phyloP scores from a whole-genome alignment of 2,797 vertebrate genomes.

The Bovichtus diacanthus region DNA sequence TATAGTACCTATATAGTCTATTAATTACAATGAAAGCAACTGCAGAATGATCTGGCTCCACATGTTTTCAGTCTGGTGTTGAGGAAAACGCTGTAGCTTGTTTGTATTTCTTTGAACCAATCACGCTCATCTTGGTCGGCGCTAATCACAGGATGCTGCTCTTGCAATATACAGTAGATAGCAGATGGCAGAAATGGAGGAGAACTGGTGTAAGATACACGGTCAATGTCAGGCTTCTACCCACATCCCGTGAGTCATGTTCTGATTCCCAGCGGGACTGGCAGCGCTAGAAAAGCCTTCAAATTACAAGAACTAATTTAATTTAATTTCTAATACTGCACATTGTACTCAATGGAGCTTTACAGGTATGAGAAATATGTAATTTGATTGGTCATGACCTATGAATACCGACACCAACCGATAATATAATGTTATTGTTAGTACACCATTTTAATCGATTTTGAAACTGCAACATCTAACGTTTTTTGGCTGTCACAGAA shows the following conservation, averaged over 20 bases:
- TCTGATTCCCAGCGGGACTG: constrained; percentile 1
- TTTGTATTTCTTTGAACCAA: too few relatives aligned
- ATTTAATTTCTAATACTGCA: neutral
- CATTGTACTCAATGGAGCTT: neutral
- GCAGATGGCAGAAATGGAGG: too few relatives aligned
- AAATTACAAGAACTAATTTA: neutral
- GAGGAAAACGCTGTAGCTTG: too few relatives aligned
- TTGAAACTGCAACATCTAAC: neutral
- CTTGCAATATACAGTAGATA: too few relatives aligned
- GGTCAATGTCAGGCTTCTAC: too few relatives aligned
- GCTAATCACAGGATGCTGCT: too few relatives aligned
- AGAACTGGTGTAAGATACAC: too few relatives aligned
- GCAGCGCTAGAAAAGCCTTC: neutral
- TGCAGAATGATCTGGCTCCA: too few relatives aligned
- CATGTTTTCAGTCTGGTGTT: too few relatives aligned
- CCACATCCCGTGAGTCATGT: neutral
- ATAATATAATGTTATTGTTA: neutral
- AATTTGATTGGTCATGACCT: neutral
- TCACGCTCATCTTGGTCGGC: too few relatives aligned
- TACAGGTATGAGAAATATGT: neutral
- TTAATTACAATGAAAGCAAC: neutral
- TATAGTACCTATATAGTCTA: neutral
- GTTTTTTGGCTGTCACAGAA: neutral
- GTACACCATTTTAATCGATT: neutral
- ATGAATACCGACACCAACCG: neutral